Evolutionary conservation across 2,797 vertebrate species (phyloP).

Genomic region (Cyprinodon diabolis): DNA sequence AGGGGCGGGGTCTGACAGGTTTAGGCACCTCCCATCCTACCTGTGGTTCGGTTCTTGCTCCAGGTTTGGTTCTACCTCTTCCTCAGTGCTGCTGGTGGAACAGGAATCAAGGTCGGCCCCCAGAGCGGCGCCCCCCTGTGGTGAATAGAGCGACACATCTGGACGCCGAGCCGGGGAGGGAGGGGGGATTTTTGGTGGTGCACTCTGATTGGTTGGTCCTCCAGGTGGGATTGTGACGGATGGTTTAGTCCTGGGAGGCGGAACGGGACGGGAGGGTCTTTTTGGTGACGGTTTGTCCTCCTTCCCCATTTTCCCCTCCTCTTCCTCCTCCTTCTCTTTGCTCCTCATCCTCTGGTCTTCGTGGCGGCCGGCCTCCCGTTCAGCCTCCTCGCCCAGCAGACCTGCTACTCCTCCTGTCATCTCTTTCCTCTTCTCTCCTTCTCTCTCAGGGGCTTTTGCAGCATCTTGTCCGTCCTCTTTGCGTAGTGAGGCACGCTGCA

Average conservation of each 20-base stretch:
- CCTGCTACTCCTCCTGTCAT: constrained; percentile 35
- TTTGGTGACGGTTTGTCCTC: constrained; percentile 33
- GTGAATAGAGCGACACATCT: constrained; percentile 83
- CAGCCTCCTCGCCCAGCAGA: constrained; percentile 20
- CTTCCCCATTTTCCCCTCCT: constrained; percentile 14
- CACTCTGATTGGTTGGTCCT: constrained; percentile 34
- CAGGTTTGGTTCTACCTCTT: constrained; percentile 82
- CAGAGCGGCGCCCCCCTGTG: constrained; percentile 67
- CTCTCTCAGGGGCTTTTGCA: constrained; percentile 37
- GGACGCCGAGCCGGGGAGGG: constrained; percentile 14
- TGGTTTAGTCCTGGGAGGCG: constrained; percentile 89
- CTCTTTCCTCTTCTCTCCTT: constrained; percentile 34
- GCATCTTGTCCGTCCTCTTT: constrained; percentile 51
- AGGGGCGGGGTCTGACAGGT: too few relatives aligned
- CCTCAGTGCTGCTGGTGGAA: constrained; percentile 93
- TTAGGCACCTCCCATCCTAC: constrained; percentile 33
- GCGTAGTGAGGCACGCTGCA: constrained; percentile 48
- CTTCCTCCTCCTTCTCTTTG: constrained; percentile 25
- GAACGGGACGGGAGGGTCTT: constrained; percentile 79
- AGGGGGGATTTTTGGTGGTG: constrained; percentile 29
- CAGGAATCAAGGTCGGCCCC: constrained; percentile 87
- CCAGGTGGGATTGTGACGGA: constrained; percentile 42
- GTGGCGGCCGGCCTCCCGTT: constrained; percentile 18
- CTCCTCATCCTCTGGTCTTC: constrained; percentile 25
- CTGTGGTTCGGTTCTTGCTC: constrained; percentile 48